These are phyloP conservation scores for Eueremaeus valkanovi DNA, from an alignment of 2,888 invertebrate genomes.

Conservation along the genomic window DNA sequence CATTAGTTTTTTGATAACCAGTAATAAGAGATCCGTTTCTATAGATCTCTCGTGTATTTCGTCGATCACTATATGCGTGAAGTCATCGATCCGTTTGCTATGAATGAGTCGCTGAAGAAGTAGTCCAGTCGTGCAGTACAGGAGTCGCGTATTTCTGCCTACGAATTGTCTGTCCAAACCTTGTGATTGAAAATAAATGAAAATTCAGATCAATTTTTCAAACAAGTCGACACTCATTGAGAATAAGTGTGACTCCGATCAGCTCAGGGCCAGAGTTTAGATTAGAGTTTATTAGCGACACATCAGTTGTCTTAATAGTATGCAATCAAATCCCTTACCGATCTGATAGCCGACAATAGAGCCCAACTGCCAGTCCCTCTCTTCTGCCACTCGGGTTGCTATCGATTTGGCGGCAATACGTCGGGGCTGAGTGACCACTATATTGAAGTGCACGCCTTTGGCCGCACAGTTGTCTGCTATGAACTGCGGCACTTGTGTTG, in stretches of 20 bases:
- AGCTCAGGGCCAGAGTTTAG: too few relatives aligned
- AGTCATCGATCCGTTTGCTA: conserved; percentile 57
- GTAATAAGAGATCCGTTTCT: conserved; percentile 88
- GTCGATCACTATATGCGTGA: conserved; percentile 79
- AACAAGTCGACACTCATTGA: too few relatives aligned
- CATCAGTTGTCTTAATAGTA: too few relatives aligned
- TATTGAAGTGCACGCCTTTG: conserved; percentile 49
- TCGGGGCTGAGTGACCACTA: conserved; percentile 57
- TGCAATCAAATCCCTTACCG: too few relatives aligned
- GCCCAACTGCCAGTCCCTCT: conserved; percentile 56
- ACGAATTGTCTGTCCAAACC: too few relatives aligned
- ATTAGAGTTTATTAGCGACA: too few relatives aligned
- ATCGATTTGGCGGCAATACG: conserved; percentile 56
- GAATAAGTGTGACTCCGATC: too few relatives aligned
- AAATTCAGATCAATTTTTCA: too few relatives aligned
- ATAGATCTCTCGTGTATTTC: conserved; percentile 95
- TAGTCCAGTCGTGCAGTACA: conserved; percentile 90
- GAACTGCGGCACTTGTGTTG: conserved; percentile 81
- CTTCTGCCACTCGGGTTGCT: conserved; percentile 57
- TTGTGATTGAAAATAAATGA: too few relatives aligned
- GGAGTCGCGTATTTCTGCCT: conserved; percentile 80
- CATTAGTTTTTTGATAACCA: conserved; percentile 66
- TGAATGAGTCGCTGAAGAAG: conserved; percentile 80
- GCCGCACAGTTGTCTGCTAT: conserved; percentile 12
- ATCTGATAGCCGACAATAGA: conserved; percentile 60